Base-by-base conservation (phyloP, 1,140 invertebrate genomes). In the Pygmarrhopalites habei region DNA sequence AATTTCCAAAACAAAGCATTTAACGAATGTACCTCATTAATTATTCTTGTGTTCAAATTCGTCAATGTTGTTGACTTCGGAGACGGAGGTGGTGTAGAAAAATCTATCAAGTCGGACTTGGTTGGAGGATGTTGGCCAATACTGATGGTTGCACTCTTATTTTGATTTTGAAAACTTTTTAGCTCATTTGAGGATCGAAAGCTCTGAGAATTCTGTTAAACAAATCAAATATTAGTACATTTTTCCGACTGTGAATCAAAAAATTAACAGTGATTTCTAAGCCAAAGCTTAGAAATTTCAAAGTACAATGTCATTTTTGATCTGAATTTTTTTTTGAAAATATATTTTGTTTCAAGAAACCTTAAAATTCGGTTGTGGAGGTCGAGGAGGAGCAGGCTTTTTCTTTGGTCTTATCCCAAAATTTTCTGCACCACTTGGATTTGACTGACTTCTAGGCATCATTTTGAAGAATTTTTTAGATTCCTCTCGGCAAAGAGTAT, bases 81-180 rank as follows among this genome's bases (percentile, higher is more conserved):
- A 21, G 17, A 47, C 35, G 7, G 12, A 14, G 62, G 66, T 2
- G 66, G 66, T 44, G 66, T 43, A 23, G 26, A 41, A 49, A 68
- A 68, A 62, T 68, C 66, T 17, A 68, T 68, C 43, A 68, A 59
- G 46, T 66, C 65, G 26, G n/a, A n/a, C n/a, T 41, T 19, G 32
- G 29, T 60, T 25, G 26, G 25, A 35, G 41, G 17, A 23, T 10
- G 28, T 25, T 39, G 44, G 17, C 55, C 32, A 21, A n/a, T 58
- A n/a, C 19, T 23, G 4, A 26, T n/a, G 19, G 7, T 0, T n/a
- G 7, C 41, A 39, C 14, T 41, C 29, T 17, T 2, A 51, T 2
- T 51, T 46, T 30, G n/a, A n/a, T n/a, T 41, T 12, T 30, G n/a
- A 23, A 21, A 53, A 21, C 28, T 17, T 51, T 58, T 25, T 35